These are phyloP conservation scores for Hypolimnas misippus DNA, from an alignment of 2,888 invertebrate genomes.

Conservation along the genomic window DNA sequence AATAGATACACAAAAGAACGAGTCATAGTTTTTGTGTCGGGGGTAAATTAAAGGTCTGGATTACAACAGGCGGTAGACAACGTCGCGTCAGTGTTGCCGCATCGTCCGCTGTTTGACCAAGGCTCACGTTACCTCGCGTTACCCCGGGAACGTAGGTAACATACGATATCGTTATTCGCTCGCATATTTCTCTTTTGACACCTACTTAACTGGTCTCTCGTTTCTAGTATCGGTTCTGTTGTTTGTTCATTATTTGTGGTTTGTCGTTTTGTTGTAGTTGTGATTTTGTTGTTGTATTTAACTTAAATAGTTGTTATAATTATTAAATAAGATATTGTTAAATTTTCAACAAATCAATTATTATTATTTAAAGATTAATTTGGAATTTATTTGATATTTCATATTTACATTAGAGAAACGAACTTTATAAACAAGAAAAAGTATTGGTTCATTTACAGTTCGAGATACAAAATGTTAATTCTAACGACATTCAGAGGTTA, in stretches of 20 bases:
- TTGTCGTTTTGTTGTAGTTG: not conserved
- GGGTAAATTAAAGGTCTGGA: too few species aligned
- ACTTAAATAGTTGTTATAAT: too few species aligned
- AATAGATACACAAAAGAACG: too few species aligned
- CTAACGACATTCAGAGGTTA: not conserved
- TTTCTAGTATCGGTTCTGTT: not conserved
- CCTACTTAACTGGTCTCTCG: conserved; percentile 1
- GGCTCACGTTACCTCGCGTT: conserved; percentile 54
- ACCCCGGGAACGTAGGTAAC: conserved; percentile 38
- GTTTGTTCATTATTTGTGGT: not conserved
- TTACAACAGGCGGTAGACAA: too few species aligned
- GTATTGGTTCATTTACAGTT: not conserved
- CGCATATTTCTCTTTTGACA: conserved; percentile 32
- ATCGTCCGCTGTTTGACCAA: too few species aligned
- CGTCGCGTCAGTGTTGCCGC: too few species aligned
- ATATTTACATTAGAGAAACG: too few species aligned
- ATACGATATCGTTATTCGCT: conserved; percentile 41
- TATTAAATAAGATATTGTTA: too few species aligned
- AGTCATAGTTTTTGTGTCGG: too few species aligned
- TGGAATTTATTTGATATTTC: not conserved
- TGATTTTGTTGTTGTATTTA: too few species aligned
- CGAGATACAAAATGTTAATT: not conserved
- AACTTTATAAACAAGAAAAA: too few species aligned
- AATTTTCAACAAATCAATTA: too few species aligned
- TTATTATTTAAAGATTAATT: not conserved